phyloP scores from a whole-genome alignment of 2,888 invertebrate species.

The Lysandra bellargus region DNA sequence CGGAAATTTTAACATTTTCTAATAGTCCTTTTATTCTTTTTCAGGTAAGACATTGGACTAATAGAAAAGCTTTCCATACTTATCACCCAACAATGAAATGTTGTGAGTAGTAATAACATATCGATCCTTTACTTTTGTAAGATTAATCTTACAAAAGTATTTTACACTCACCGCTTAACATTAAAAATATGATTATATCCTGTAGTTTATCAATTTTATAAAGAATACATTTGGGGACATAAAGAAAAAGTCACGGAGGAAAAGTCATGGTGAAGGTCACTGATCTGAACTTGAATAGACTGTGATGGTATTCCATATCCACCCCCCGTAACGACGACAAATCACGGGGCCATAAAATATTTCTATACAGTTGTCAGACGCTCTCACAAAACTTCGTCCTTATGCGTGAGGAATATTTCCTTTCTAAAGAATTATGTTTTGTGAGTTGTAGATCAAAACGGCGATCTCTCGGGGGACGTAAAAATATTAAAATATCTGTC shows the following conservation, averaged over 20 bases:
- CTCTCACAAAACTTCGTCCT: constrained; percentile 57
- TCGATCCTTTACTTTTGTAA: not conserved
- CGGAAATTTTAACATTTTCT: not conserved
- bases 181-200: not conserved
- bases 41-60: not conserved
- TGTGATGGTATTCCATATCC: not conserved
- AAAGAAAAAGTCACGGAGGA: not conserved
- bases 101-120: not conserved
- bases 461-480: constrained; percentile 54
- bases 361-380: constrained; percentile 57
- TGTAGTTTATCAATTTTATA: not conserved
- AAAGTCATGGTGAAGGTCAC: not conserved
- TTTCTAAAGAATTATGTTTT: constrained; percentile 59
- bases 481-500: constrained; percentile 72
- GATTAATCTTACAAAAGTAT: not conserved
- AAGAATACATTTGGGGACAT: not conserved
- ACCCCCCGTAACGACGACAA: constrained; percentile 38
- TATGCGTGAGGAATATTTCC: constrained; percentile 56
- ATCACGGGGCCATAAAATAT: constrained; percentile 60
- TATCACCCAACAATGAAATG: not conserved
- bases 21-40: not conserved
- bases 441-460: constrained; percentile 69
- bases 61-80: not conserved
- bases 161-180: not conserved
- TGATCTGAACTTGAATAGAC: not conserved